phyloP scores from a whole-genome alignment of 2,888 invertebrate genomes.

The Habroteleia sp. region DNA sequence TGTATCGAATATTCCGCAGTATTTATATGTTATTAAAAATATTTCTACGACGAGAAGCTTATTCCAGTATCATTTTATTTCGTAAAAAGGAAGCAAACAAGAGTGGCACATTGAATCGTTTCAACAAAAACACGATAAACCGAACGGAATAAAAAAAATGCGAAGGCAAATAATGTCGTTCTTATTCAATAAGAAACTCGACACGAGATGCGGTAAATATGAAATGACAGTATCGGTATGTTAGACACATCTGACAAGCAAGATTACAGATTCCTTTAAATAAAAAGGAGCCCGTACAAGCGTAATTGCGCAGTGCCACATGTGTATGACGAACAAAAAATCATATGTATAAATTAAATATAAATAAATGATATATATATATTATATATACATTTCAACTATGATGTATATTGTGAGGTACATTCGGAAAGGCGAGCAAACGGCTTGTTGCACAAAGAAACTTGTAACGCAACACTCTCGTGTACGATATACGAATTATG shows the following conservation, averaged over 20 bases:
- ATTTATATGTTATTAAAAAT: conserved; percentile 24
- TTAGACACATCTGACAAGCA: conserved; percentile 56
- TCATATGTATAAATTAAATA: conserved; percentile 50
- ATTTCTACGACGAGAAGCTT: not conserved
- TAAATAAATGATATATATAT: conserved; percentile 43
- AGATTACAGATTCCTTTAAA: conserved; percentile 55
- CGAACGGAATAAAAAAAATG: conserved; percentile 13
- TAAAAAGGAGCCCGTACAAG: conserved; percentile 49
- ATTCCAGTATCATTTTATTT: conserved; percentile 2
- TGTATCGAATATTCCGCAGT: conserved; percentile 18
- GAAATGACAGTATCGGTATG: conserved; percentile 52
- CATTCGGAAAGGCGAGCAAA: conserved; percentile 57
- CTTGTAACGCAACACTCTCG: conserved; percentile 58
- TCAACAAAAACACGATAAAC: conserved; percentile 14
- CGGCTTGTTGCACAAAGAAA: conserved; percentile 60
- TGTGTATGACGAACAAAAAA: conserved; percentile 41
- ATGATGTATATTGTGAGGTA: conserved; percentile 48
- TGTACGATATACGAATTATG: conserved; percentile 22
- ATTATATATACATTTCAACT: too few species aligned
- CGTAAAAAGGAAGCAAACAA: conserved; percentile 1
- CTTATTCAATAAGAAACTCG: conserved; percentile 49
- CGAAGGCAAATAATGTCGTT: conserved; percentile 51
- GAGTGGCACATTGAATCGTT: conserved; percentile 9
- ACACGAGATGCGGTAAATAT: conserved; percentile 58
- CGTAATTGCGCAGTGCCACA: conserved; percentile 59